These are phyloP conservation scores for Limonius californicus DNA, from an alignment of 1,140 invertebrate genomes.

Conservation along the genomic window DNA sequence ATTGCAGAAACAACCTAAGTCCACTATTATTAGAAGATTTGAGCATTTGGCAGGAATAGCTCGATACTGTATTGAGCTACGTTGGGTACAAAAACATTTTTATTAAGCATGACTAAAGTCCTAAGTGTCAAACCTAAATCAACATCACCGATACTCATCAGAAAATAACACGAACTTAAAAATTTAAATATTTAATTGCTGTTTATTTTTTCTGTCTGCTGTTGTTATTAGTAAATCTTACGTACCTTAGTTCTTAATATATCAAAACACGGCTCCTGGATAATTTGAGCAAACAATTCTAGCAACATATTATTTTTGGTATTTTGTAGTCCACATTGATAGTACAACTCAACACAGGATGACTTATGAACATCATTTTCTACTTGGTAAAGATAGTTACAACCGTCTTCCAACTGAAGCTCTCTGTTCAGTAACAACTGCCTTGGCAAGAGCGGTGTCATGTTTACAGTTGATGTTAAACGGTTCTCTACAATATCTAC, in stretches of 20 bases:
- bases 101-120: no score
- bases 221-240: no score
- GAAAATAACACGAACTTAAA: no score
- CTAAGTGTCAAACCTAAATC: no score
- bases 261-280: constrained; percentile 89
- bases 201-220: neutral
- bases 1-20: no score
- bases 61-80: no score
- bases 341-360: constrained; percentile 83
- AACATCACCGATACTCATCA: no score
- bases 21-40: no score
- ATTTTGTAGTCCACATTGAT: constrained; percentile 80
- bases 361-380: constrained; percentile 81
- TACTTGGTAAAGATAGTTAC: constrained; percentile 68
- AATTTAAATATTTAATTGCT: no score
- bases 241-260: constrained; percentile 80
- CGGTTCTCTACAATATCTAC: constrained; percentile 68
- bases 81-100: no score
- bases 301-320: constrained; percentile 77
- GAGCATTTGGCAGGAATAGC: no score
- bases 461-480: constrained; percentile 46
- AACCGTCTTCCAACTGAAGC: constrained; percentile 77
- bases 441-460: constrained; percentile 67
- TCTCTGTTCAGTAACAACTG: constrained; percentile 78
- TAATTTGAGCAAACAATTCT: constrained; percentile 84